Evolutionary conservation across 2,113 vertebrate species (phyloP), one percentile per base, ranked within the genome.

Genomic region (Psilopsiagon aymara): DNA sequence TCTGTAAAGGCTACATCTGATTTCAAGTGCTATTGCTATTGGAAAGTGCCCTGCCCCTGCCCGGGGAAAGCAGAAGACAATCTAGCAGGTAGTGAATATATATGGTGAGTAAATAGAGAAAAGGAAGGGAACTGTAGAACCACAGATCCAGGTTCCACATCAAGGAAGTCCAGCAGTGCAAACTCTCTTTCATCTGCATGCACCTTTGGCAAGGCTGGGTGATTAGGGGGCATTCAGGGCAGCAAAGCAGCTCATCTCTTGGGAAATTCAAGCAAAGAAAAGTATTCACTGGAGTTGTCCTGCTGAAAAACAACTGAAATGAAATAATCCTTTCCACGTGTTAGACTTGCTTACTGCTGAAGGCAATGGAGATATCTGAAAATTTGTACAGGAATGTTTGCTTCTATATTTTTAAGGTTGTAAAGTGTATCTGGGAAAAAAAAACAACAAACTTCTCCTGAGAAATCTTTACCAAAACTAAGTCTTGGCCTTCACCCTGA

Each of bases 401-500:
- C 25, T 17, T 44, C 14, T 41, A 0, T 55, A 25, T 11, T 89
- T 69, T 76, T 21, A 76, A 60, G 76, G 10, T 24, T 64, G 14
- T 37, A 63, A 79, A 51, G 9, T 3, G 15, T 31, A 59, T n/a
- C 14, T 55, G 33, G 10, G 20, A 17, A 63, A 28, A 0, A 3
- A 63, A 28, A 0, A 0, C 10, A 5, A 3, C 7, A 67, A 81
- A 68, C 2, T 44, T 75, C n/a, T 49, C 47, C 41, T 59, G 27
- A 31, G 76, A 55, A 73, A 28, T 31, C 12, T 62, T 77, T 62
- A 37, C 11, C 20, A 49, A 88, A 88, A 57, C 11, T 31, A 33
- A 20, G 10, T 52, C 29, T 52, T 57, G 7, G 82, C 43, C 7
- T 3, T 57, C 74, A 57, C 17, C 9, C 20, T 52, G 27, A 70